These are phyloP conservation scores for Trichogramma evanescens DNA, from an alignment of 2,888 invertebrate genomes.

Conservation along the genomic window DNA sequence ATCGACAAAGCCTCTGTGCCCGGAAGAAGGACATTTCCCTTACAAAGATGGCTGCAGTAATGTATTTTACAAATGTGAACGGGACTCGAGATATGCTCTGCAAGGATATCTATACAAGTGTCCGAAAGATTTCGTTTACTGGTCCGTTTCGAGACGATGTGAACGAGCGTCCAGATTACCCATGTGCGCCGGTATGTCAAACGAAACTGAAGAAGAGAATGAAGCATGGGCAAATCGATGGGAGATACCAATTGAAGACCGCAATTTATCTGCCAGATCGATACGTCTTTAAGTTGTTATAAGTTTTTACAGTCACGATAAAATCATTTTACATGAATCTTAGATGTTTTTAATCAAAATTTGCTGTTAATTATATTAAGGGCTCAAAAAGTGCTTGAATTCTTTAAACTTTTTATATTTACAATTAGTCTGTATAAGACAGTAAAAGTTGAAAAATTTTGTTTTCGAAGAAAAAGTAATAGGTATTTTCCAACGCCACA, in stretches of 20 bases:
- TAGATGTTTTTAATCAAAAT: background rate
- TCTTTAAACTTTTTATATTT: too few species aligned
- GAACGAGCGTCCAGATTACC: constrained; percentile 59
- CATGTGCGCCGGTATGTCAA: constrained; percentile 49
- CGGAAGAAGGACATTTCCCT: constrained; percentile 62
- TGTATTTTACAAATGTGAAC: constrained; percentile 66
- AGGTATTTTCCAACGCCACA: too few species aligned
- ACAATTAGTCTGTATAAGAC: too few species aligned
- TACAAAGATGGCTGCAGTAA: constrained; percentile 64
- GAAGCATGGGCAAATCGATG: constrained; percentile 32
- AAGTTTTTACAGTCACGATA: too few species aligned
- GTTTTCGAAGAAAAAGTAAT: too few species aligned
- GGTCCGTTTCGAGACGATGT: constrained; percentile 71
- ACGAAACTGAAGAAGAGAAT: constrained; percentile 27
- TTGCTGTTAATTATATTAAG: background rate
- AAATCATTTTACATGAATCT: too few species aligned
- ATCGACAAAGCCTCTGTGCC: constrained; percentile 55
- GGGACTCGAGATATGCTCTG: constrained; percentile 49
- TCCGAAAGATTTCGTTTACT: constrained; percentile 68
- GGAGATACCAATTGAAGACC: constrained; percentile 36
- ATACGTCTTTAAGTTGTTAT: constrained; percentile 22
- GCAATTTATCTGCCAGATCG: constrained; percentile 35
- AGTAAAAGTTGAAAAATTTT: too few species aligned
- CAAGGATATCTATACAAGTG: constrained; percentile 70
- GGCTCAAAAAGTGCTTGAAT: background rate